Conservation (phyloP, 2,797 vertebrate species). For the Arrhamphus sclerolepis region DNA sequence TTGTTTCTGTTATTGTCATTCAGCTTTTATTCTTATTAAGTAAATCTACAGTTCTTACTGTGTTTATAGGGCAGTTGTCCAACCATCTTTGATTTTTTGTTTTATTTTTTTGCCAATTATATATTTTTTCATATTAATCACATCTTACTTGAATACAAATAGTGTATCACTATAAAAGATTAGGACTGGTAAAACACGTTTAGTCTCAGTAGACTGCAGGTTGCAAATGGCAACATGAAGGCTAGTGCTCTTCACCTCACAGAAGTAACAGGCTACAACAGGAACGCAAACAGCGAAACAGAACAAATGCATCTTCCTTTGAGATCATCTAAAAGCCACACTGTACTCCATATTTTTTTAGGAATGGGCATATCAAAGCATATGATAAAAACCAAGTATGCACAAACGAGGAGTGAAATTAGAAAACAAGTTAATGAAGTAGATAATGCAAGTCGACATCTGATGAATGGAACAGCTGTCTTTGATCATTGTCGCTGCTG, state of each 20-base stretch:
- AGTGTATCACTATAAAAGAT: background rate
- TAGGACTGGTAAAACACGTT: conserved; percentile 9
- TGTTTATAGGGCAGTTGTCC: background rate
- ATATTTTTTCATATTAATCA: too few species aligned
- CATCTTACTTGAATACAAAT: background rate
- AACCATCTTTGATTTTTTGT: too few species aligned
- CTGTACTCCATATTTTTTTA: conserved; percentile 22
- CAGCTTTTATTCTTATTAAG: background rate
- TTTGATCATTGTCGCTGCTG: conserved; percentile 74
- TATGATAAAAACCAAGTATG: conserved; percentile 60
- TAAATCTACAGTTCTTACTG: background rate
- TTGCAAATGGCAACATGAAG: conserved; percentile 13
- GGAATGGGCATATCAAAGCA: conserved; percentile 59
- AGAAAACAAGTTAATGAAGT: conserved; percentile 81
- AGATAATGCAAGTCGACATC: conserved; percentile 80
- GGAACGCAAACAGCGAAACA: conserved; percentile 69
- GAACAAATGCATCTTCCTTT: conserved; percentile 39
- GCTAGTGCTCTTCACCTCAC: conserved; percentile 25
- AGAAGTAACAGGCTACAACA: conserved; percentile 43
- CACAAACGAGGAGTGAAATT: conserved; percentile 74
- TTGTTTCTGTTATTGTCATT: conserved; percentile 18
- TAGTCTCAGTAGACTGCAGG: conserved; percentile 2
- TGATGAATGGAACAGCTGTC: conserved; percentile 83
- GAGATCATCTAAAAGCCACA: conserved; percentile 68
- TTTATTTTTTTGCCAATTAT: too few species aligned